Conservation (phyloP, 2,113 vertebrate genomes). For the Talpa occidentalis region DNA sequence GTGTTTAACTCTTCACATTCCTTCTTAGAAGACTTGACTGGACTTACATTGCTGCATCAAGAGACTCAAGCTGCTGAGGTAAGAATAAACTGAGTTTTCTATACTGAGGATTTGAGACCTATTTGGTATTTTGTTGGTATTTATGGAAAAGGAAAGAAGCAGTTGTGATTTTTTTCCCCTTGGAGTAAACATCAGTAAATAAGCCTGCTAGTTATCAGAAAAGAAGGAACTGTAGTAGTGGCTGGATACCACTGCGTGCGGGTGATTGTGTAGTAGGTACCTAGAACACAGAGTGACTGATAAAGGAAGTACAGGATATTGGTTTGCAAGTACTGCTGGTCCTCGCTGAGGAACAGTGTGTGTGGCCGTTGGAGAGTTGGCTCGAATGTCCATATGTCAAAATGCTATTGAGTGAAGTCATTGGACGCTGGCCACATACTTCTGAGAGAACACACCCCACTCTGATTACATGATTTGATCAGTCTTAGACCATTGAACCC, state of each 20-base stretch:
- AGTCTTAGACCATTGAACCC: neutral
- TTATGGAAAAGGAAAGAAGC: neutral
- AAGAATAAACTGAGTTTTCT: constrained; percentile 69
- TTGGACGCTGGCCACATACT: neutral
- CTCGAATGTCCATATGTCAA: neutral
- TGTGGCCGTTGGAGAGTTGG: neutral
- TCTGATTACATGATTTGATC: neutral
- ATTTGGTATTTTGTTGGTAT: neutral
- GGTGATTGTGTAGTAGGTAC: neutral
- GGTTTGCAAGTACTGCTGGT: neutral
- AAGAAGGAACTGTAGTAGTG: neutral
- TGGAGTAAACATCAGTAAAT: neutral
- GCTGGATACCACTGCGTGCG: neutral
- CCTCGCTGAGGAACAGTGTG: neutral
- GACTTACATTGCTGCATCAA: constrained; percentile 96
- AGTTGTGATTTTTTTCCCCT: neutral
- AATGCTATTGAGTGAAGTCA: neutral
- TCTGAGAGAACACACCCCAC: neutral
- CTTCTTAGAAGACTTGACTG: constrained; percentile 98
- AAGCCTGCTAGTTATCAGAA: neutral
- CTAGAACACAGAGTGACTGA: neutral
- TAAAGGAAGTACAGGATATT: neutral
- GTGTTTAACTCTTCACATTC: constrained; percentile 99
- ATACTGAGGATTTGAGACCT: neutral
- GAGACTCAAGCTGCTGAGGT: constrained; percentile 99